Evolutionary conservation across 2,888 invertebrate species (phyloP), one percentile per base, ranked within the genome.

Genomic region (Aporophyla lueneburgensis): DNA sequence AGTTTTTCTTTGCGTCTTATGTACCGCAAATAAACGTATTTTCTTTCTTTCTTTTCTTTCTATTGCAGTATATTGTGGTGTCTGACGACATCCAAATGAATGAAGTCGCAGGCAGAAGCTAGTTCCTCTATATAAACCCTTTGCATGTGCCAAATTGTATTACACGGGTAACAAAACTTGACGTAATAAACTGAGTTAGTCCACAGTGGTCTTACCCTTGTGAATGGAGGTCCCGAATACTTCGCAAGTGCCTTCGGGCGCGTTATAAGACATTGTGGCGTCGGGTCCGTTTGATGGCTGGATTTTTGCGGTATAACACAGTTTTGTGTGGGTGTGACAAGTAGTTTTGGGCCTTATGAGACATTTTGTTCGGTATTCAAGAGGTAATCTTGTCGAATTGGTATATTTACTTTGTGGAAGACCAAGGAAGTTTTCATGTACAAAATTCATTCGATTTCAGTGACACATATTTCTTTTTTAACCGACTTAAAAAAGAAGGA

Each of bases 191-290:
- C 81, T 59, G 40, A 67, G 71, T 74, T 51, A 72, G 65, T 54
- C 73, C 73, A 73, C 73, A 56, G 71, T 74, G 79, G 72, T 65
- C 77, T 70, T 56, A 81, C 81, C 81, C 77, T 79, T n/a, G 66
- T 65, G 73, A 84, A 84, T 86, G 51, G 73, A 58, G 71, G 82
- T 63, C 76, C 78, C 59, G 72, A 86, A 86, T 86, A 82, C 74
- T 82, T 82, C 53, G 80, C 71, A 74, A 84, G 67, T 80, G 51
- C 75, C 49, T 71, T 76, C 53, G 71, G 73, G 59, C 56, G 43
- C 56, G 66, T 86, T 78, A 81, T 43, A 68, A 74, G 19, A 58
- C 76, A 70, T 80, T 80, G 72, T 73, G 74, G 27, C 40, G 10
- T 54, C 27, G 16, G 53, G 67, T 9, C 49, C n/a, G 24, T 33